Conservation (phyloP, 2,888 invertebrate species). For the Biston betularia region DNA sequence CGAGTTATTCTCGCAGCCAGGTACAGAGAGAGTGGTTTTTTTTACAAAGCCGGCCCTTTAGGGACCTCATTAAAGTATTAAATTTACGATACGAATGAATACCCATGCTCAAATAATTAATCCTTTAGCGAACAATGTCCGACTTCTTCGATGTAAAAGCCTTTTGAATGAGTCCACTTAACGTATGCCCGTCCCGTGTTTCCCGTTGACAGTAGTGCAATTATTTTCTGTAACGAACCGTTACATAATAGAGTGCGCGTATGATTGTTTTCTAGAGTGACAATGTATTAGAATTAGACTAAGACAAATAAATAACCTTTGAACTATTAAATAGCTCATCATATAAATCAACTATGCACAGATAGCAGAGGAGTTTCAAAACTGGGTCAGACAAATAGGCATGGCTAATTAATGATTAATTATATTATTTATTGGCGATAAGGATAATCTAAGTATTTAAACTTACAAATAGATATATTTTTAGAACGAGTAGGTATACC, state of each 20-base stretch:
- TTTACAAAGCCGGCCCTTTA: slow-evolving; percentile 67
- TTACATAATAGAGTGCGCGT: neutral
- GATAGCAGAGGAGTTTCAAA: too few species aligned
- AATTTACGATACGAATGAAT: slow-evolving; percentile 76
- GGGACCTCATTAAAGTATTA: slow-evolving; percentile 81
- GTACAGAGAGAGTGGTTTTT: slow-evolving; percentile 68
- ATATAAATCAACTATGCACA: too few species aligned
- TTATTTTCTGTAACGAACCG: neutral
- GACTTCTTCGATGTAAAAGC: slow-evolving; percentile 32
- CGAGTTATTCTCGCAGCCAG: slow-evolving; percentile 66
- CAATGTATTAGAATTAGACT: neutral
- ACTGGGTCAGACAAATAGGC: too few species aligned
- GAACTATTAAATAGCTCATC: too few species aligned
- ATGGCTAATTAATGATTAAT: too few species aligned
- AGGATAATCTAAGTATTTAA: too few species aligned
- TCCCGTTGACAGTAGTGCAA: neutral
- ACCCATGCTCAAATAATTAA: slow-evolving; percentile 52
- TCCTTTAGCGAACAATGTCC: slow-evolving; percentile 23
- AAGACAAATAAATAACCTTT: neutral
- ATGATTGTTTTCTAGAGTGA: neutral
- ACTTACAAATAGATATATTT: too few species aligned
- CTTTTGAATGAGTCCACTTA: slow-evolving; percentile 1
- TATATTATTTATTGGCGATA: too few species aligned
- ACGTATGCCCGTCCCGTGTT: neutral
- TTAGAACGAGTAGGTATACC: too few species aligned